Evolutionary conservation across 2,113 vertebrate species (phyloP).

Genomic region (Varanus komodoensis): DNA sequence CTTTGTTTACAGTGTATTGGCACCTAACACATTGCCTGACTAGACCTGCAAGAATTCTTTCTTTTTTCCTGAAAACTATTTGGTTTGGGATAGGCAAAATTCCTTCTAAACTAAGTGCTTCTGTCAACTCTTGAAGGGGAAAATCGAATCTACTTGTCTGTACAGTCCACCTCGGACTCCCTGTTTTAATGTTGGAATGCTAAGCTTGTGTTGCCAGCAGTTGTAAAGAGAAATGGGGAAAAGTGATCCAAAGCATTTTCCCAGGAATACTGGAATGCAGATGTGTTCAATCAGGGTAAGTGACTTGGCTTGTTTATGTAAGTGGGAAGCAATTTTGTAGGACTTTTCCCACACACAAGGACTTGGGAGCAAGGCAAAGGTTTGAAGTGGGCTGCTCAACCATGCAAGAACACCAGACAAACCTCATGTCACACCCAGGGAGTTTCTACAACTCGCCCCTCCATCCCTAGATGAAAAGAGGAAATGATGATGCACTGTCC

Average conservation of each 20-base stretch:
- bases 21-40: slow-evolving; percentile 68
- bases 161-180: slow-evolving; percentile 14
- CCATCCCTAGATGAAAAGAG: neutral
- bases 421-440: neutral
- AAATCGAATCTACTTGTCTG: neutral
- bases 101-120: neutral
- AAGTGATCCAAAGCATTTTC: neutral
- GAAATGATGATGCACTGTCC: neutral
- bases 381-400: neutral
- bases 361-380: neutral
- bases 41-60: slow-evolving; percentile 58
- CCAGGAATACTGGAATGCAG: slow-evolving; percentile 47
- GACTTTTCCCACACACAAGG: neutral
- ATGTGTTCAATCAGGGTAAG: slow-evolving; percentile 55
- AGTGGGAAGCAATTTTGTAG: slow-evolving; percentile 37
- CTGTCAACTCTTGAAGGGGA: neutral
- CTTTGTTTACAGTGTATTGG: slow-evolving; percentile 82
- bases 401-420: neutral
- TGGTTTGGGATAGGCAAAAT: slow-evolving; percentile 26
- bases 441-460: neutral
- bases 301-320: slow-evolving; percentile 24
- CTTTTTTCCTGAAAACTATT: slow-evolving; percentile 54
- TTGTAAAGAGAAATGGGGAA: neutral
- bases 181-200: neutral
- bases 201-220: neutral